phyloP scores from a whole-genome alignment of 2,113 vertebrate genomes.

The Pterocles orientalis region DNA sequence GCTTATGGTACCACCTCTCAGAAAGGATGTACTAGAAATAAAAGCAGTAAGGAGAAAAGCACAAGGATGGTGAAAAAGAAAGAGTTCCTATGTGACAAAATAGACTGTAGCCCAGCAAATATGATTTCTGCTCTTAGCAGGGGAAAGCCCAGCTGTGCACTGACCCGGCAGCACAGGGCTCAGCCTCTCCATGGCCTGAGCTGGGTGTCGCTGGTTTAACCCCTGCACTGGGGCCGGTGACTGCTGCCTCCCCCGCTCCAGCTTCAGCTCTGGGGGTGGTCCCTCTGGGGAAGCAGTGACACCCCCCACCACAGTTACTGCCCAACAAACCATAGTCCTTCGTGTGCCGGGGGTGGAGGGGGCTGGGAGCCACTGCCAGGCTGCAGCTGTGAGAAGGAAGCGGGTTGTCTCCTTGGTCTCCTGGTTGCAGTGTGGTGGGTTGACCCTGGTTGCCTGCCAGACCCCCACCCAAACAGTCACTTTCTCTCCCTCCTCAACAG shows the following conservation, averaged over 20 bases:
- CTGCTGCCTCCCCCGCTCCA: no score
- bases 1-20: not conserved
- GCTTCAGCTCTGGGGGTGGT: no score
- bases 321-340: no score
- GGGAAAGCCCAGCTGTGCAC: fast-evolving
- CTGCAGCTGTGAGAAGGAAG: not conserved
- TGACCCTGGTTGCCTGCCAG: not conserved
- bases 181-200: fast-evolving
- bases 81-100: not conserved
- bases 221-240: no score
- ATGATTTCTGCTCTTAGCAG: not conserved
- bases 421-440: not conserved
- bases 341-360: no score
- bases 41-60: not conserved
- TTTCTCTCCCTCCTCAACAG: not conserved
- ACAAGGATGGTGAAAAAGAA: not conserved
- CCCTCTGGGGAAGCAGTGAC: no score
- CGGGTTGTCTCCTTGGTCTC: not conserved
- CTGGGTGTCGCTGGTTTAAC: fast-evolving
- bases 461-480: not conserved
- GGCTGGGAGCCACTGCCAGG: no score
- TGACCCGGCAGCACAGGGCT: not conserved
- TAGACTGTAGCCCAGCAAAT: not conserved
- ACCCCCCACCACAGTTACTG: no score
- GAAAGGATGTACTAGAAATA: not conserved